Percentiles rank a stretch among this genome's conserved stretches.
phyloP scores from a whole-genome alignment of 1,140 invertebrate genomes.

The Drepana arcuata region DNA sequence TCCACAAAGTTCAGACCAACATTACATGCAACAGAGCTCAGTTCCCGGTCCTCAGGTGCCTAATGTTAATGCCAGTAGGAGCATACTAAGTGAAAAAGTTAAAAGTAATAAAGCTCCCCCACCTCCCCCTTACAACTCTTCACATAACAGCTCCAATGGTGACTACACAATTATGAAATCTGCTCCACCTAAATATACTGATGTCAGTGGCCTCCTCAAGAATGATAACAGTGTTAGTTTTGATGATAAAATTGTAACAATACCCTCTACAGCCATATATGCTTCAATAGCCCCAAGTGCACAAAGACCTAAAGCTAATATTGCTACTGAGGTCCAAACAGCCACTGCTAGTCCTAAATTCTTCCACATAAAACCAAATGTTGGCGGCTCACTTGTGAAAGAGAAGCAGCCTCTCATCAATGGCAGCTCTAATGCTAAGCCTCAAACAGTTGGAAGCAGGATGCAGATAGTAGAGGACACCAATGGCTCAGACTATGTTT shows the following conservation, averaged over 20 bases:
- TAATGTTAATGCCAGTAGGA: constrained; percentile 38
- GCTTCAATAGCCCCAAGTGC: constrained; percentile 70
- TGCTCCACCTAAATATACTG: constrained; percentile 56
- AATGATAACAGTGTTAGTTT: constrained; percentile 53
- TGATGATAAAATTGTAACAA: constrained; percentile 61
- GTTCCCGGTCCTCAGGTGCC: constrained; percentile 60
- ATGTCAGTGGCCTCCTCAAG: constrained; percentile 56
- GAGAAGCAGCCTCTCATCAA: constrained; percentile 38
- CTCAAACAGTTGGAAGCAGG: constrained; percentile 29
- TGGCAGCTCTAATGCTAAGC: constrained; percentile 38
- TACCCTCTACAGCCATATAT: constrained; percentile 68
- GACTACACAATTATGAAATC: constrained; percentile 63
- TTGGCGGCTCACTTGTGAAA: constrained; percentile 42
- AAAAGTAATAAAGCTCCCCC: constrained; percentile 47
- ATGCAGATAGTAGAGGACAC: constrained; percentile 74
- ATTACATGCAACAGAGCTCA: constrained; percentile 53
- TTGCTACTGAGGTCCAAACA: constrained; percentile 64
- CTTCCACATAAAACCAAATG: constrained; percentile 55
- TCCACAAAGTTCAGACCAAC: constrained; percentile 38
- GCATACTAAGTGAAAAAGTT: constrained; percentile 35
- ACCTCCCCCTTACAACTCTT: constrained; percentile 39
- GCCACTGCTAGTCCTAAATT: constrained; percentile 56
- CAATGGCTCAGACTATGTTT: constrained; percentile 80
- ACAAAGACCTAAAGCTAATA: constrained; percentile 67
- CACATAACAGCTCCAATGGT: constrained; percentile 42